A percentile compares a stretch with the other conserved stretches of the same genome.
These are phyloP conservation scores for Drosophila micromelanica DNA, from an alignment of 1,140 invertebrate species.

Conservation along the genomic window DNA sequence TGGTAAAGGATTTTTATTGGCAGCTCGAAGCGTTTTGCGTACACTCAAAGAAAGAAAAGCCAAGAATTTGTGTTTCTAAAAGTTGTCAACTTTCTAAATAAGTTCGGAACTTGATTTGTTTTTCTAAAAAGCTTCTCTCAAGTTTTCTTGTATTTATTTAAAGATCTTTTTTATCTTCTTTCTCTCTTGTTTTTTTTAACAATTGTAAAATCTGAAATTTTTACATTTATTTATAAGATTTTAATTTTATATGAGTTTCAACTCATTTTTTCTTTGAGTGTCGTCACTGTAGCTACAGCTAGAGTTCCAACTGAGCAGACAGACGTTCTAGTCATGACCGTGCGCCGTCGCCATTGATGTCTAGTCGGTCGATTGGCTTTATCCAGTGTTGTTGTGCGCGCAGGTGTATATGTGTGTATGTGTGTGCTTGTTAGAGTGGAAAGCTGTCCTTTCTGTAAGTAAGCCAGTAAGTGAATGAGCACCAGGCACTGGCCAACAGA, in stretches of 20 bases:
- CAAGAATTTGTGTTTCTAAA: not conserved
- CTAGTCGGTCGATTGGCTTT: conserved; percentile 65
- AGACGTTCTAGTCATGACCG: conserved; percentile 34
- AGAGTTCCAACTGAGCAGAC: conserved; percentile 29
- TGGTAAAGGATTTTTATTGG: conserved; percentile 84
- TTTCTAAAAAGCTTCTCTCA: no score
- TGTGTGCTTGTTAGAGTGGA: conserved; percentile 66
- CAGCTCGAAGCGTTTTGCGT: conserved; percentile 75
- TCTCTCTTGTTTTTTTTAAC: no score
- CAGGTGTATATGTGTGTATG: conserved; percentile 5
- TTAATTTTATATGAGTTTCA: no score
- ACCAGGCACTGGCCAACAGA: conserved; percentile 6
- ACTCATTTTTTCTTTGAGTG: not conserved
- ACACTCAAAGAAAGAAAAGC: not conserved
- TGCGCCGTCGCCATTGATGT: conserved; percentile 70
- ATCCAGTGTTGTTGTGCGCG: conserved; percentile 1
- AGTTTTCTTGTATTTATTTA: no score
- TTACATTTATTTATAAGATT: no score
- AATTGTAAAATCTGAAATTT: no score
- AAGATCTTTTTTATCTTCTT: no score
- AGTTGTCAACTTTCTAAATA: no score
- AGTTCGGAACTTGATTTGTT: no score
- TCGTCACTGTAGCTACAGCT: not conserved
- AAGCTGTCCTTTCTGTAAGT: conserved; percentile 59
- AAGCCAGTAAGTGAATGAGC: conserved; percentile 78